Conservation (phyloP, 1,140 invertebrate genomes). For the Hormaphis cornu region DNA sequence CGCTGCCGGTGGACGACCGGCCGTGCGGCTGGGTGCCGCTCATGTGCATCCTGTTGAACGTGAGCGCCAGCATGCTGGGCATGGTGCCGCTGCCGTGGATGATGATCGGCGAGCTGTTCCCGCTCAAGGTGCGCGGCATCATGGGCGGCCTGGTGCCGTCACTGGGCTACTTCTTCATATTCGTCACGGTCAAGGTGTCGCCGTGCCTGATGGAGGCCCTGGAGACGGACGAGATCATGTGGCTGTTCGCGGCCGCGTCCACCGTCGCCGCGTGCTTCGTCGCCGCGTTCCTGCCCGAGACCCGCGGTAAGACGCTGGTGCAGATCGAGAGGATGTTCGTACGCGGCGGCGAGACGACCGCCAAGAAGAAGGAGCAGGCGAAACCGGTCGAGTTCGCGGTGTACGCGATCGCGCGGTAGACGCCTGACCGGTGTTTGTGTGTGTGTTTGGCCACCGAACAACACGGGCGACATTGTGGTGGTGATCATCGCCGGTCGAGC, state of each 20-base stretch:
- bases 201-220: slow-evolving; percentile 50
- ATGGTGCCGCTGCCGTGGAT: slow-evolving; percentile 65
- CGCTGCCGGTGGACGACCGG: slow-evolving; percentile 41
- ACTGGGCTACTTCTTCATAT: slow-evolving; percentile 60
- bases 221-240: slow-evolving; percentile 60
- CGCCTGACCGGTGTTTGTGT: too few relatives aligned
- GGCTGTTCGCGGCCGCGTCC: slow-evolving; percentile 62
- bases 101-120: slow-evolving; percentile 64
- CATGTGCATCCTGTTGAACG: slow-evolving; percentile 55
- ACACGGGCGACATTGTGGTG: too few relatives aligned
- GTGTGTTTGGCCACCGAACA: too few relatives aligned
- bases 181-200: slow-evolving; percentile 60
- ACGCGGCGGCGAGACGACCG: not conserved
- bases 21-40: slow-evolving; percentile 51
- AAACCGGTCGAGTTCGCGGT: not conserved
- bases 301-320: slow-evolving; percentile 63
- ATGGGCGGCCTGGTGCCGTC: slow-evolving; percentile 60
- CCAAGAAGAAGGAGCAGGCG: not conserved
- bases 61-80: slow-evolving; percentile 62
- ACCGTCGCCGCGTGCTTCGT: slow-evolving; percentile 52
- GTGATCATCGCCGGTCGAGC: too few relatives aligned
- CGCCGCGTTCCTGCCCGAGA: slow-evolving; percentile 60
- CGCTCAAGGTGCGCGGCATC: slow-evolving; percentile 54
- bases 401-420: slow-evolving; percentile 3
- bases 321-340: slow-evolving; percentile 55